Base-by-base conservation (phyloP, 1,140 invertebrate species). In the Bombus difficillimus region DNA sequence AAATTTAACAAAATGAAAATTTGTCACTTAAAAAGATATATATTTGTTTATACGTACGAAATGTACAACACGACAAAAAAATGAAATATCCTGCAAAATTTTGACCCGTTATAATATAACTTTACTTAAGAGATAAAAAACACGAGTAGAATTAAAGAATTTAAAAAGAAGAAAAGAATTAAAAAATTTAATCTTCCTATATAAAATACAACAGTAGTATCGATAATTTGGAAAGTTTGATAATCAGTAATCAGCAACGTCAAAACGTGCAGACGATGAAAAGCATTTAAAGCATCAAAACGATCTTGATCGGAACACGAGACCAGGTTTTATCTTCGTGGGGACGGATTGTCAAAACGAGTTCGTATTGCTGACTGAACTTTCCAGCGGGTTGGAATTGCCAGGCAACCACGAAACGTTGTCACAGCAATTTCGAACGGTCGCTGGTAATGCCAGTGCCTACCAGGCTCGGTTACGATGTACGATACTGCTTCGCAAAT, bases 261-360 rank as follows among this genome's bases (percentile, higher is more conserved):
- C 22, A 25, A 75, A 57, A 28, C 15, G 75, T 43, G 25, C 43
- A 53, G 39, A 32, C 43, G 39, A 59, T n/a, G 43, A 32, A 43
- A 57, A 43, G 53, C 66, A 62, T 79, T 79, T 79, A n/a, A 28
- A 39, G 53, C 8, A 9, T 25, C 18, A 34, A 28, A 72, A 41
- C 66, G 75, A 78, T 78, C 41, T 2, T 10, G n/a, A 74, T 83
- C 81, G 75, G n/a, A 69, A 41, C n/a, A 41, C 39, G 9, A 18
- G 32, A 3, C 15, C 25, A 68, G 80, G 62, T 74, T 86, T 74
- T 86, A 82, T 82, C 84, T 69, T 81, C 79, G 34, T 37, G 47
- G 43, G 71, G 80, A 66, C 66, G 79, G 47, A 86, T 86, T 68
- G 79, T 86, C 84, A 86, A 86, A 86, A 86, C 81, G 85, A 86